Evolutionary conservation across 2,888 invertebrate species (phyloP).

Genomic region (Sminthurides aquaticus): DNA sequence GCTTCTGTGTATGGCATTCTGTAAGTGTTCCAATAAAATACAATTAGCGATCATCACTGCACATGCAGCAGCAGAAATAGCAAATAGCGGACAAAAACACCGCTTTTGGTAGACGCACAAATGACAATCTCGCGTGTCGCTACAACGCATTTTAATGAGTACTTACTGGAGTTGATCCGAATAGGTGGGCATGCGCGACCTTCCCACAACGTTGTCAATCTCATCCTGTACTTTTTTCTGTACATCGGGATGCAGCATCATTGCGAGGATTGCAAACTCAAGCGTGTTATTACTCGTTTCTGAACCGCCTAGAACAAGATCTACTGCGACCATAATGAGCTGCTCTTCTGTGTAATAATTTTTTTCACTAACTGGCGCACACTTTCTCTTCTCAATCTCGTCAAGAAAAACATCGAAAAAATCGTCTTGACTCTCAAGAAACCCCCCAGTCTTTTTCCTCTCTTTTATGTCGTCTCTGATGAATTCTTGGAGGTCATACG

Average conservation of each 20-base stretch:
- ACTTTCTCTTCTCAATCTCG: constrained; percentile 25
- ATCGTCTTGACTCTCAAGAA: constrained; percentile 21
- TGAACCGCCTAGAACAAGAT: constrained; percentile 27
- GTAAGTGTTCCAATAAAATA: background rate
- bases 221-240: constrained; percentile 27
- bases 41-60: too few relatives aligned
- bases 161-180: constrained; percentile 22
- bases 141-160: background rate
- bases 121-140: too few relatives aligned
- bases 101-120: too few relatives aligned
- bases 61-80: too few relatives aligned
- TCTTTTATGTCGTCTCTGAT: too few relatives aligned
- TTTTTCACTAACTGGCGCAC: background rate
- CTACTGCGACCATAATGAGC: constrained; percentile 23
- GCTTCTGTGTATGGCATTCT: constrained; percentile 35
- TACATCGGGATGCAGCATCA: constrained; percentile 28
- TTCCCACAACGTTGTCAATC: constrained; percentile 28
- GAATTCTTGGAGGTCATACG: constrained; percentile 24
- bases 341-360: constrained; percentile 23
- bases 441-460: constrained; percentile 17
- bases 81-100: too few relatives aligned
- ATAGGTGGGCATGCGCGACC: constrained; percentile 19
- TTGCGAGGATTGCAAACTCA: constrained; percentile 28
- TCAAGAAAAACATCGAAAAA: constrained; percentile 28
- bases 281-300: constrained; percentile 29